Evolutionary conservation across 2,797 vertebrate species (phyloP).

Genomic region (Arctocebus calabarensis): DNA sequence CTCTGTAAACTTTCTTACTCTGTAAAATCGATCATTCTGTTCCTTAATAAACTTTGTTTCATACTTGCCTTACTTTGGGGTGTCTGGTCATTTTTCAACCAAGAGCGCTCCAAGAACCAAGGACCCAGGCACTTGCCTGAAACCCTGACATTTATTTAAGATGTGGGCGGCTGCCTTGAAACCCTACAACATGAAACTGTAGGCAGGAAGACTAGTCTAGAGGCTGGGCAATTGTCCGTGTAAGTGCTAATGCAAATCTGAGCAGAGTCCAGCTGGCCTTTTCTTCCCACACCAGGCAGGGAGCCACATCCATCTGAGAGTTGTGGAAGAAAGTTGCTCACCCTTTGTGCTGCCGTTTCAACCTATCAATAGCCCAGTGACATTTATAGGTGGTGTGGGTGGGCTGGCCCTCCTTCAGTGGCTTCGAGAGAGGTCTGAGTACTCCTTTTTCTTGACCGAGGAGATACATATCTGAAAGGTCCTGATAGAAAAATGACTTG

Average conservation of each 20-base stretch:
- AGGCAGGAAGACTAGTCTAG: background rate
- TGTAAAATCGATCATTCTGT: no score
- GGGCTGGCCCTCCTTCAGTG: background rate
- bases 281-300: background rate
- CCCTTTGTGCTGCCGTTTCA: background rate
- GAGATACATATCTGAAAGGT: background rate
- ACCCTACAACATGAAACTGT: background rate
- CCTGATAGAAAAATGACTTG: background rate
- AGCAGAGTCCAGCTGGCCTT: background rate
- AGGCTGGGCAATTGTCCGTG: background rate
- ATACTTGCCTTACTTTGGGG: no score
- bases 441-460: slow-evolving; percentile 2
- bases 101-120: no score
- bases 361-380: background rate
- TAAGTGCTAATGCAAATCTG: background rate
- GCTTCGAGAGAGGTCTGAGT: background rate
- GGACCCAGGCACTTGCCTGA: no score
- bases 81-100: no score
- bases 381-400: background rate
- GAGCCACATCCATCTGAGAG: background rate
- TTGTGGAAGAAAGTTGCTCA: background rate
- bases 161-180: no score
- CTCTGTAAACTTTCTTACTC: no score
- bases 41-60: no score
- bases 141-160: no score